phyloP scores from a whole-genome alignment of 2,888 invertebrate species.

The Lochmaea crataegi region DNA sequence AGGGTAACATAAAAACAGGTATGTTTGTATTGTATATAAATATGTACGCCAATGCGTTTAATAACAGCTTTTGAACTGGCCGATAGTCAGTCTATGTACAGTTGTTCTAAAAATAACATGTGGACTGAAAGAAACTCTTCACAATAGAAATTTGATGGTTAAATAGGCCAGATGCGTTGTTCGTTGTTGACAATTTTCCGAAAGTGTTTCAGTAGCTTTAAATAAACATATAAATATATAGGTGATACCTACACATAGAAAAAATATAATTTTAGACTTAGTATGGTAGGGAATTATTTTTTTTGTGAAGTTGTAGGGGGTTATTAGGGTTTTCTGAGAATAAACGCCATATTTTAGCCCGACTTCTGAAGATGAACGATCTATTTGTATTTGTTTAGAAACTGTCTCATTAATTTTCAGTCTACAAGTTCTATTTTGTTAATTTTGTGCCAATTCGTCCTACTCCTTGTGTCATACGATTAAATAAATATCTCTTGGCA shows the following conservation, averaged over 20 bases:
- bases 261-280: neutral
- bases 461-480: too few relatives aligned
- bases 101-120: constrained; percentile 42
- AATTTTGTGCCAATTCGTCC: too few relatives aligned
- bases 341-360: too few relatives aligned
- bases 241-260: neutral
- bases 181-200: neutral
- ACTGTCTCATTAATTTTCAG: too few relatives aligned
- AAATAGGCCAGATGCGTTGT: constrained; percentile 16
- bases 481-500: too few relatives aligned
- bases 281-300: too few relatives aligned
- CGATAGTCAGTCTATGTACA: constrained; percentile 41
- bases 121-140: constrained; percentile 19
- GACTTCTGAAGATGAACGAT: too few relatives aligned
- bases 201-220: neutral
- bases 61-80: constrained; percentile 42
- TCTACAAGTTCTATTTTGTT: too few relatives aligned
- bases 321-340: too few relatives aligned
- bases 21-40: neutral
- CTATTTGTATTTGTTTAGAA: too few relatives aligned
- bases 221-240: neutral
- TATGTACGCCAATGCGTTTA: constrained; percentile 24
- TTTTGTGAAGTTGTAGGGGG: too few relatives aligned
- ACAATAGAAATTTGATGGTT: constrained; percentile 25
- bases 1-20: neutral